phyloP scores from a whole-genome alignment of 2,797 vertebrate genomes.

The Dicrostonyx torquatus region DNA sequence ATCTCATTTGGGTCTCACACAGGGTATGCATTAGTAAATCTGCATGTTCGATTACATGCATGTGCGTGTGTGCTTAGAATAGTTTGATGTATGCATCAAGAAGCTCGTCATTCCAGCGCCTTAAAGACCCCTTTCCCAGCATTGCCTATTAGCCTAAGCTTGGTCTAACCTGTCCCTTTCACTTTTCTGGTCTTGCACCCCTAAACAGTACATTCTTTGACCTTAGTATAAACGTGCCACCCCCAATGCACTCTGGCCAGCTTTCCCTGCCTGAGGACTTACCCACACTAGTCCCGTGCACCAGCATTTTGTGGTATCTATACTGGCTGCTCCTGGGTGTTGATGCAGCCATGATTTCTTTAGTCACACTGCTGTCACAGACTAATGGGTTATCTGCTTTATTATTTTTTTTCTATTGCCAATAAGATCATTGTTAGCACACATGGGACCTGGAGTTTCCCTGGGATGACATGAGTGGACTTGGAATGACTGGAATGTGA shows the following conservation, averaged over 20 bases:
- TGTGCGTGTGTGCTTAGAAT: not conserved
- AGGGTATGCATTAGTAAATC: too few species aligned
- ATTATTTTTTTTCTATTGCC: too few species aligned
- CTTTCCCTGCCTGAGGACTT: not conserved
- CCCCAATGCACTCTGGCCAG: not conserved
- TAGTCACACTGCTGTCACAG: fast-evolving
- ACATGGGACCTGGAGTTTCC: fast-evolving
- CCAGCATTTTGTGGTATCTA: fast-evolving
- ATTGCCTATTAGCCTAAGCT: not conserved
- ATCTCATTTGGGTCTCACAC: fast-evolving
- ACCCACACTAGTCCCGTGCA: fast-evolving
- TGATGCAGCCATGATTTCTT: fast-evolving
- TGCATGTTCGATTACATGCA: not conserved
- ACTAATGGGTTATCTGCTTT: too few species aligned
- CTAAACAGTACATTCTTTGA: not conserved
- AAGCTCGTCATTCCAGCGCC: not conserved
- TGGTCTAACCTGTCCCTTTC: not conserved
- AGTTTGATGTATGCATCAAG: not conserved
- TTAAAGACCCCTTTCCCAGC: not conserved
- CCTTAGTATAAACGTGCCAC: not conserved
- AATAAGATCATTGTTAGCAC: not conserved
- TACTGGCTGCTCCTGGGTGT: not conserved
- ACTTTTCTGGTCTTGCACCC: not conserved
- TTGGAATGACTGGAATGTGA: not conserved
- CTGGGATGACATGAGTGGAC: fast-evolving